These are phyloP conservation scores for Brachionus calyciflorus DNA, from an alignment of 1,140 invertebrate species.

Conservation along the genomic window DNA sequence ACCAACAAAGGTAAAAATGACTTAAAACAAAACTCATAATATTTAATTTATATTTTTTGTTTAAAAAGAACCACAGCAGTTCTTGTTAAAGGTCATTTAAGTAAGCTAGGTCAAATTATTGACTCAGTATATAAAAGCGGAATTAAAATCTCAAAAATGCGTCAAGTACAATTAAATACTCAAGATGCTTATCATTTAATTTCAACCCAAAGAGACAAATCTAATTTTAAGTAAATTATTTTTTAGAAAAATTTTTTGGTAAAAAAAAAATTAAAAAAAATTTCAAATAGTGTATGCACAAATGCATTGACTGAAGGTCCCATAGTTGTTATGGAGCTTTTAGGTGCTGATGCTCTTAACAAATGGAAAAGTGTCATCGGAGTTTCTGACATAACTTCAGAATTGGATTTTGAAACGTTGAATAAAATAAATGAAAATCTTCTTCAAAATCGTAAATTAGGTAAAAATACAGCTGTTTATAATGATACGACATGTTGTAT, in stretches of 20 bases:
- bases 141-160: slow-evolving; percentile 71
- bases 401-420: slow-evolving; percentile 22
- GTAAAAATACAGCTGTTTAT: slow-evolving; percentile 64
- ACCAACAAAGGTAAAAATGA: slow-evolving; percentile 55
- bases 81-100: slow-evolving; percentile 48
- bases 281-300: not conserved
- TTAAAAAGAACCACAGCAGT: slow-evolving; percentile 46
- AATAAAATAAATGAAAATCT: not conserved
- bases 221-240: slow-evolving; percentile 15
- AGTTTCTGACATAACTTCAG: slow-evolving; percentile 6
- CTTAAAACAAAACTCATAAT: slow-evolving; percentile 52
- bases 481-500: slow-evolving; percentile 76
- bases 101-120: slow-evolving; percentile 68
- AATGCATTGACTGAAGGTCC: slow-evolving; percentile 65
- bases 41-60: slow-evolving; percentile 9
- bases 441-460: slow-evolving; percentile 64
- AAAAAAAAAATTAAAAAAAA: not conserved
- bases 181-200: slow-evolving; percentile 33
- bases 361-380: slow-evolving; percentile 48
- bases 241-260: not conserved
- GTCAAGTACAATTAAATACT: slow-evolving; percentile 51
- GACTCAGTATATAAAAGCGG: slow-evolving; percentile 67
- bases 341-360: slow-evolving; percentile 70
- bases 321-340: slow-evolving; percentile 71
- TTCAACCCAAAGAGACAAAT: slow-evolving; percentile 27